Base-by-base conservation (phyloP, 2,113 vertebrate species). In the Dascyllus trimaculatus region DNA sequence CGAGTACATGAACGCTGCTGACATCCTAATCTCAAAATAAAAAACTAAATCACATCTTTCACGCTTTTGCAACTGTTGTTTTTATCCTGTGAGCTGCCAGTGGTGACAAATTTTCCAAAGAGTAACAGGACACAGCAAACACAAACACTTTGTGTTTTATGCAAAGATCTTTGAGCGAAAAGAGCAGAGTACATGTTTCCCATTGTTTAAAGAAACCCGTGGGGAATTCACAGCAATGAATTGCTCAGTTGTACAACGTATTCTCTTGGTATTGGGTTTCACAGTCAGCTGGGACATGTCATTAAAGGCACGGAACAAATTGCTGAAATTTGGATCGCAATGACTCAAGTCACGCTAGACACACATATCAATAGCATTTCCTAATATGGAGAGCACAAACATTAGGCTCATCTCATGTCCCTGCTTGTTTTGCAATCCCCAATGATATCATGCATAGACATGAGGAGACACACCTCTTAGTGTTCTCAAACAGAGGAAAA, bases 381-480 rank as follows among this genome's bases (percentile, higher is more conserved):
- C 87, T 82, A 89, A 92, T 88, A 92, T 82, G 88, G 82, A 71
- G 17, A 85, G 58, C 80, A 72, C 76, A 87, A 87, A 72, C 71
- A 78, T 29, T 45, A 43, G 19, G 11, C 57, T 58, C 82, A 70
- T 85, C 76, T 87, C 91, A 59, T 77, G 91, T 71, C 84, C 52
- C 81, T 64, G 84, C 92, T 87, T 89, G 91, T 85, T 89, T 88
- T 80, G 84, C 82, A 85, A 59, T 84, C 85, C 11, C 25, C 62
- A 53, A 68, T 86, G 79, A 86, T 84, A 86, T 89, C 88, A 84
- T 89, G 87, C 87, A 72, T 60, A 73, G 91, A 89, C 92, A 86
- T 46, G 92, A 90, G 85, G 66, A 54, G 91, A 88, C 92, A 90
- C 91, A 88, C 91, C 92, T 91, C 85, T 49, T 10, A 68, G 24